Conservation (phyloP, 2,797 vertebrate species). For the Limosa lapponica region DNA sequence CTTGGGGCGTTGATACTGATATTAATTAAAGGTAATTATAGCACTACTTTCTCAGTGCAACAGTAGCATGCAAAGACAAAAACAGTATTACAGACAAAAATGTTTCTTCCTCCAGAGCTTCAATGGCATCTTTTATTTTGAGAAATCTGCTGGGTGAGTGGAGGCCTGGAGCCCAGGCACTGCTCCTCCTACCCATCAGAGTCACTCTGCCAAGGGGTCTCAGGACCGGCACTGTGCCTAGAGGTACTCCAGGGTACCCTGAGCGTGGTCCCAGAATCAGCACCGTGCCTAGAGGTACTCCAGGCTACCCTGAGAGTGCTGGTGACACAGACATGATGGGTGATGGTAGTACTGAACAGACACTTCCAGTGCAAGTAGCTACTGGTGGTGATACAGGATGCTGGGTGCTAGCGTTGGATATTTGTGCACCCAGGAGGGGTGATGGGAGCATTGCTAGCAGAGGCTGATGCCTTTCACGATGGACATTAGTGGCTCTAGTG, state of each 20-base stretch:
- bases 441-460: neutral
- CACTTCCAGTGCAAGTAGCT: neutral
- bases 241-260: neutral
- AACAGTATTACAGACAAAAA: slow-evolving; percentile 3
- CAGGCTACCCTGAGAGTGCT: neutral
- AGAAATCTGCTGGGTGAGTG: slow-evolving; percentile 24
- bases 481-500: neutral
- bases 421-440: neutral
- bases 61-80: slow-evolving; percentile 48
- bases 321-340: neutral
- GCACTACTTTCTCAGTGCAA: slow-evolving; percentile 51
- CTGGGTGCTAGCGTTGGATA: neutral
- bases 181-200: neutral
- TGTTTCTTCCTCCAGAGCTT: slow-evolving; percentile 15
- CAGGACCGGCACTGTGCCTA: neutral
- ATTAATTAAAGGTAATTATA: slow-evolving; percentile 77
- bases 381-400: neutral
- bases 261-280: neutral
- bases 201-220: neutral
- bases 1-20: slow-evolving; percentile 56
- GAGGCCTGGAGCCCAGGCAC: neutral
- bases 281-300: neutral
- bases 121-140: slow-evolving; percentile 3
- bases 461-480: neutral
- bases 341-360: neutral